A percentile compares a stretch with the other conserved stretches of the same genome.
phyloP scores from a whole-genome alignment of 2,888 invertebrate genomes.

The Isoperla grammatica region DNA sequence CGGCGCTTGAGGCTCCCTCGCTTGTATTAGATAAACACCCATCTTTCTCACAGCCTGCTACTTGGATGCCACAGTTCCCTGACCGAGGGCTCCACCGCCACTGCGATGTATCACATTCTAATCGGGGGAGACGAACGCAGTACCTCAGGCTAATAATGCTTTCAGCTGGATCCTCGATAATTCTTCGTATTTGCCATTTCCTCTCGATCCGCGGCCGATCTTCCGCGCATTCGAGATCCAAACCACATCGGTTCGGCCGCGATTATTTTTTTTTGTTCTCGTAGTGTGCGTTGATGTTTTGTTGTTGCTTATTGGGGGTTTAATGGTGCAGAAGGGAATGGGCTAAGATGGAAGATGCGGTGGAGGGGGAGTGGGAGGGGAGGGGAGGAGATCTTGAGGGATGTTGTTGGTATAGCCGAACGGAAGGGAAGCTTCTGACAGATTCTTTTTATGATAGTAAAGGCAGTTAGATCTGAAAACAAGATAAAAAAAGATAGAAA shows the following conservation, averaged over 20 bases:
- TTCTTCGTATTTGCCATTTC: conserved; percentile 5
- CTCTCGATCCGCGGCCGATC: background rate
- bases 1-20: background rate
- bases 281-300: conserved; percentile 13
- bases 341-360: conserved; percentile 8
- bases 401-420: conserved; percentile 16
- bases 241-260: conserved; percentile 13
- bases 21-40: conserved; percentile 18
- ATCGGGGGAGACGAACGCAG: background rate
- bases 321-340: conserved; percentile 29
- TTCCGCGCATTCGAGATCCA: background rate
- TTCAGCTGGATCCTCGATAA: background rate
- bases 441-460: conserved; percentile 20
- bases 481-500: conserved; percentile 15
- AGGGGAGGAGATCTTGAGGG: conserved; percentile 5
- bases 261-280: conserved; percentile 16
- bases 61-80: too few relatives aligned
- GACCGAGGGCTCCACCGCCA: background rate
- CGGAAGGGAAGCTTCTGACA: conserved; percentile 17
- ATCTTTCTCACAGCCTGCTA: background rate
- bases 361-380: background rate
- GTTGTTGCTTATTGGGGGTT: conserved; percentile 28
- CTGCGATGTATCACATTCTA: conserved; percentile 3
- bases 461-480: conserved; percentile 18
- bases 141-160: background rate